Conservation (phyloP, 2,888 invertebrate species). For the Phragmatobia fuliginosa region DNA sequence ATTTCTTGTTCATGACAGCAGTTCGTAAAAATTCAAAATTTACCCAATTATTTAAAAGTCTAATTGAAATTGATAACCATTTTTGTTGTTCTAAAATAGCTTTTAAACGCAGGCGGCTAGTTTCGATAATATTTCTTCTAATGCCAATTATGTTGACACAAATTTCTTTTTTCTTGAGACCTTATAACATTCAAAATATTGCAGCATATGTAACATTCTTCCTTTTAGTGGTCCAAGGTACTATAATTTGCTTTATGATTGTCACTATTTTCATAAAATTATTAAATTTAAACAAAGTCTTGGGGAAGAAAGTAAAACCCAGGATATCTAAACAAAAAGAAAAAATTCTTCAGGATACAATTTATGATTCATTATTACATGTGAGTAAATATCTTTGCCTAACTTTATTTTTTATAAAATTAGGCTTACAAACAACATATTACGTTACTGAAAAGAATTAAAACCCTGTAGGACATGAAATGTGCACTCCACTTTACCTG, state of each 20-base stretch:
- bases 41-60: constrained; percentile 57
- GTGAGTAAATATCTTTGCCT: constrained; percentile 47
- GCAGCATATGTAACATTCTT: constrained; percentile 55
- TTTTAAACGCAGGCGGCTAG: constrained; percentile 49
- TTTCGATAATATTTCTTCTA: constrained; percentile 50
- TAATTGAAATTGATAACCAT: constrained; percentile 61
- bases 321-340: constrained; percentile 43
- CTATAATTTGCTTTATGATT: constrained; percentile 56
- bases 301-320: constrained; percentile 50
- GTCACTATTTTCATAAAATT: constrained; percentile 58
- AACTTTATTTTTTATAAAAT: too few relatives aligned
- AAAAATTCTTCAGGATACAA: constrained; percentile 46
- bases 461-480: background rate
- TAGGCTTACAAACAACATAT: too few relatives aligned
- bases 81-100: constrained; percentile 48
- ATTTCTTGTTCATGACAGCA: constrained; percentile 53
- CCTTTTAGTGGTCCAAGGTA: constrained; percentile 62
- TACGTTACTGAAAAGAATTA: background rate
- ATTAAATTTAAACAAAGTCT: constrained; percentile 56
- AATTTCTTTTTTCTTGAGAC: constrained; percentile 46
- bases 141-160: constrained; percentile 47
- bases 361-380: constrained; percentile 43
- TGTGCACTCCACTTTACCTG: background rate
- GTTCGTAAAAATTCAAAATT: constrained; percentile 56
- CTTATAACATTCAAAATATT: constrained; percentile 57